These are phyloP conservation scores for Agrochola litura DNA, from an alignment of 2,888 invertebrate species.

Conservation along the genomic window DNA sequence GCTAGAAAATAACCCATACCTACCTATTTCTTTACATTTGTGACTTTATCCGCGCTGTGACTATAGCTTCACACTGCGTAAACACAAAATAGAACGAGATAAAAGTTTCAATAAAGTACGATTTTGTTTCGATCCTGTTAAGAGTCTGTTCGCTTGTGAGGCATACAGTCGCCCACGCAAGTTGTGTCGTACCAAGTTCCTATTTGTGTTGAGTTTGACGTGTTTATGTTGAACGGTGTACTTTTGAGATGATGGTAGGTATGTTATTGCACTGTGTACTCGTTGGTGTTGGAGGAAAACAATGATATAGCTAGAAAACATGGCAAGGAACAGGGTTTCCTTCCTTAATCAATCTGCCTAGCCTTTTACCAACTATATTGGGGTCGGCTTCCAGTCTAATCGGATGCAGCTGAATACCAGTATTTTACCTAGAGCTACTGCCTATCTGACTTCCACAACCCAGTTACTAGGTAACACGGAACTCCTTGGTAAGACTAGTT, in stretches of 20 bases:
- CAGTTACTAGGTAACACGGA: too few relatives aligned
- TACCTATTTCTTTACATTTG: slow-evolving; percentile 9
- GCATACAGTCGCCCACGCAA: slow-evolving; percentile 43
- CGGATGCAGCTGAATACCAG: background rate
- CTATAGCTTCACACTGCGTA: slow-evolving; percentile 53
- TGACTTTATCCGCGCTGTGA: slow-evolving; percentile 25
- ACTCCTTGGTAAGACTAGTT: background rate
- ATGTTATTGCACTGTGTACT: background rate
- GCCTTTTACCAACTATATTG: background rate
- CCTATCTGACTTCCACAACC: background rate
- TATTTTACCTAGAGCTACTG: background rate
- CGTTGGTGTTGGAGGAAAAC: background rate
- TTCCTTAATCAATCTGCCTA: background rate
- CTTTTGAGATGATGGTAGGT: slow-evolving; percentile 9
- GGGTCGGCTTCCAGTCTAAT: background rate
- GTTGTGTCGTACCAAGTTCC: slow-evolving; percentile 46
- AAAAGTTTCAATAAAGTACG: slow-evolving; percentile 67
- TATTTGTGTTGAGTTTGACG: slow-evolving; percentile 43
- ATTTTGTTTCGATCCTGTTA: slow-evolving; percentile 57
- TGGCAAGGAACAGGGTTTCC: background rate
- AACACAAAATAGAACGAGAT: slow-evolving; percentile 61
- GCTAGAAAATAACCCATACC: background rate
- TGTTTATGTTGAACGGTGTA: slow-evolving; percentile 38
- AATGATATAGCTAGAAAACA: background rate
- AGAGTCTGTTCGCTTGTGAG: slow-evolving; percentile 22